Base-by-base conservation (phyloP, 2,113 vertebrate species). In the Nestor notabilis region DNA sequence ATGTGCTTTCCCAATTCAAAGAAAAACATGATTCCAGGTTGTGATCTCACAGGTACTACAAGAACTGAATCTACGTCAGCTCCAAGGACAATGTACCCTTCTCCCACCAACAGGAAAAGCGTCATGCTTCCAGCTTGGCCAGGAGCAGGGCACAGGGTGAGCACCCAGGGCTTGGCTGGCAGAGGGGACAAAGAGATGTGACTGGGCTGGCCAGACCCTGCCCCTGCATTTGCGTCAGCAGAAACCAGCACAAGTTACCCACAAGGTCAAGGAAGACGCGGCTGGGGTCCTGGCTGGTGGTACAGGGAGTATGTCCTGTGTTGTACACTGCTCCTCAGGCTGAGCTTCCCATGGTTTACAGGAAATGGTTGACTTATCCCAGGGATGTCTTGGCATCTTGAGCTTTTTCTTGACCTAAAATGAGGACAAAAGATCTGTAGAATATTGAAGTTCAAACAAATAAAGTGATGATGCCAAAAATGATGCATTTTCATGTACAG, bases 101-200 rank as follows among this genome's bases (percentile, higher is more conserved):
- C 60, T 64, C 33, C 81, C 71, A 24, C 55, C 2, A 4, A 3
- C 9, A 5, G 44, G 74, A 58, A 3, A 41, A 87, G 74, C 3
- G 1, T 9, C 3, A 1, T 37, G 25, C 7, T 11, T 43, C 8
- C 44, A 15, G 71, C 68, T 63, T 43, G 78, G 82, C 56, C 31
- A 4, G 86, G 50, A 79, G 44, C 41, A n/a, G 56, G 68, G 24
- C 29, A 4, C 3, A 17, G 14, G 46, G 20, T 7, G 17, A 84
- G 53, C 11, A 5, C 20, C 21, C 27, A 1, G 13, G 43, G 68
- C 56, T 55, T 19, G 9, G 61, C 72, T 75, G 86, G 69, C 78
- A 29, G 35, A 17, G 64, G 65, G 60, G 44, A 64, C 44, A 23
- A 2, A 0, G 0, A 55, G 46, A 23, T 39, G 49, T 8, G 49